phyloP scores from a whole-genome alignment of 2,797 vertebrate genomes.

The Schizopygopsis pylzovi region DNA sequence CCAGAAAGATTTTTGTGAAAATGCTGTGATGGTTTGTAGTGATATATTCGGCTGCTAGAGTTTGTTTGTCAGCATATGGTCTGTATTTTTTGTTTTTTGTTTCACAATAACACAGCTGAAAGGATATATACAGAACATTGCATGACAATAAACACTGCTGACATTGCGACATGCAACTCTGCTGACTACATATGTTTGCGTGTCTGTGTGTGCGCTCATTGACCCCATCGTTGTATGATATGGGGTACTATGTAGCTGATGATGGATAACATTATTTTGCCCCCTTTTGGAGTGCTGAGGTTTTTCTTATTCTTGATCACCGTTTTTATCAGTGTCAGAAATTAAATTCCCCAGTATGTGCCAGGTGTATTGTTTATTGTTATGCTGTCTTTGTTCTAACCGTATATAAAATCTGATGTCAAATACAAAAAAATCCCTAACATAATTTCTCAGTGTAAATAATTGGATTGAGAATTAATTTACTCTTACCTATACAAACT shows the following conservation, averaged over 20 bases:
- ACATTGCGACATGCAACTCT: constrained; percentile 15
- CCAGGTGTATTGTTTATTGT: background rate
- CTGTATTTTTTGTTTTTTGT: background rate
- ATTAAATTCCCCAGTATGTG: background rate
- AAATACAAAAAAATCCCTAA: background rate
- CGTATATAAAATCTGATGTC: background rate
- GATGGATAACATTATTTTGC: constrained; percentile 13
- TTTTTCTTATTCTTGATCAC: background rate
- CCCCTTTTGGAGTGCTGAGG: background rate
- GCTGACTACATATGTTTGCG: background rate
- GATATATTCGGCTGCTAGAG: background rate
- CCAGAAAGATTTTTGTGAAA: background rate
- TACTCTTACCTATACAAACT: background rate
- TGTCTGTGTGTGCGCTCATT: background rate
- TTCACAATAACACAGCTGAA: constrained; percentile 39
- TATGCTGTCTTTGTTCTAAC: background rate
- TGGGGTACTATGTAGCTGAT: background rate
- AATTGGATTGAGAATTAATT: background rate
- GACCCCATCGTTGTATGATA: background rate
- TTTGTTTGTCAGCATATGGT: constrained; percentile 21
- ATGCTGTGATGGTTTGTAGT: constrained; percentile 4
- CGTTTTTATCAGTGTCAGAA: background rate
- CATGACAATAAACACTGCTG: constrained; percentile 43
- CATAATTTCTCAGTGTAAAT: constrained; percentile 11
- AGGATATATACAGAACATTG: constrained; percentile 32